Conservation (phyloP, 2,888 invertebrate genomes). For the Campoletis raptor region DNA sequence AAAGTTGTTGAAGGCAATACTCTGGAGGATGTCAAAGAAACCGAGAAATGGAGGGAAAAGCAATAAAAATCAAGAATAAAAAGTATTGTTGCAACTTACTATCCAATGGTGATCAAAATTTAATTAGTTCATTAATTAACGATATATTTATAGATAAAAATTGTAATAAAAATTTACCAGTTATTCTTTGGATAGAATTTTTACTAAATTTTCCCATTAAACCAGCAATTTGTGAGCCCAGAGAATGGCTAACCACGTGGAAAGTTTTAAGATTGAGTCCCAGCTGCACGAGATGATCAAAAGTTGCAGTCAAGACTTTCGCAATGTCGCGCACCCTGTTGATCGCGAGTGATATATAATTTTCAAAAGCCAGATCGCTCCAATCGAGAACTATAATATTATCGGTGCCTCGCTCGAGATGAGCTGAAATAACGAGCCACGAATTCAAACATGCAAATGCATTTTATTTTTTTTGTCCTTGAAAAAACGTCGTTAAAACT, state of each 20-base stretch:
- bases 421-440: conserved; percentile 68
- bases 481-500: neutral
- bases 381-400: conserved; percentile 78
- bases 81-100: too few species aligned
- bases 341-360: conserved; percentile 68
- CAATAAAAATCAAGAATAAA: too few species aligned
- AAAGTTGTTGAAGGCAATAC: too few species aligned
- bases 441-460: neutral
- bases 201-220: conserved; percentile 70
- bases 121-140: too few species aligned
- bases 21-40: too few species aligned
- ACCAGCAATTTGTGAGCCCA: conserved; percentile 77
- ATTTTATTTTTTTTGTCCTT: neutral
- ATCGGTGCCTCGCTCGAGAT: conserved; percentile 73
- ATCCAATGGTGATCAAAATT: too few species aligned
- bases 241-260: conserved; percentile 77
- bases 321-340: conserved; percentile 67
- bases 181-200: conserved; percentile 73
- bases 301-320: conserved; percentile 64
- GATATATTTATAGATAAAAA: neutral
- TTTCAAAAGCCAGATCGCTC: conserved; percentile 73
- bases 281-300: conserved; percentile 67
- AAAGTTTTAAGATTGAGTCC: conserved; percentile 71
- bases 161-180: conserved; percentile 70
- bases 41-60: too few species aligned